Evolutionary conservation across 92 coral and sea anemone species (phyloP).

Genomic region (Paramuricea clavata): DNA sequence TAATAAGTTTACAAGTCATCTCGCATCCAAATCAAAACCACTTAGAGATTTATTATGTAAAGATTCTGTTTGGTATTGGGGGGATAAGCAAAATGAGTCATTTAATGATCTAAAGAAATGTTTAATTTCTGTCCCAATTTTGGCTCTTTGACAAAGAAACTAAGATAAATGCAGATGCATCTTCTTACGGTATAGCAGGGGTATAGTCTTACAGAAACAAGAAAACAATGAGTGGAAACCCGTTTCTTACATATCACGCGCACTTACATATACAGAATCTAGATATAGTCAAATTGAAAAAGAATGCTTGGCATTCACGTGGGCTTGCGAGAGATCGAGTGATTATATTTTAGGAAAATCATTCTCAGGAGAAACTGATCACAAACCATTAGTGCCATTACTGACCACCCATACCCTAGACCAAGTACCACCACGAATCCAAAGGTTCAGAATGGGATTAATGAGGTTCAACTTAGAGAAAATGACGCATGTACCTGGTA

Average conservation of each 20-base stretch:
- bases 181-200: constrained; percentile 20
- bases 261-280: background rate
- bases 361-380: background rate
- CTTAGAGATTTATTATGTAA: constrained; percentile 45
- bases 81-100: constrained; percentile 21
- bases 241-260: background rate
- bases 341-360: constrained; percentile 21
- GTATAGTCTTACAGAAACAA: constrained; percentile 42
- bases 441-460: constrained; percentile 24
- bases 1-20: constrained; percentile 53
- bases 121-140: constrained; percentile 39
- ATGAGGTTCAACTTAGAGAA: constrained; percentile 5
- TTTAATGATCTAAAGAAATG: constrained; percentile 32
- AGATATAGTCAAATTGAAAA: constrained; percentile 1
- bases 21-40: constrained; percentile 54
- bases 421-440: background rate
- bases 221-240: constrained; percentile 28
- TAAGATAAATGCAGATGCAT: constrained; percentile 47
- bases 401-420: background rate
- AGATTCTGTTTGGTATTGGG: constrained; percentile 43
- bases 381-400: constrained; percentile 14
- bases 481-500: background rate
- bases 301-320: background rate
- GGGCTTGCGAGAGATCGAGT: constrained; percentile 25
- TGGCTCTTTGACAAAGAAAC: constrained; percentile 34